Evolutionary conservation across 1,140 invertebrate genomes (phyloP).

Genomic region (Amyelois transitella): DNA sequence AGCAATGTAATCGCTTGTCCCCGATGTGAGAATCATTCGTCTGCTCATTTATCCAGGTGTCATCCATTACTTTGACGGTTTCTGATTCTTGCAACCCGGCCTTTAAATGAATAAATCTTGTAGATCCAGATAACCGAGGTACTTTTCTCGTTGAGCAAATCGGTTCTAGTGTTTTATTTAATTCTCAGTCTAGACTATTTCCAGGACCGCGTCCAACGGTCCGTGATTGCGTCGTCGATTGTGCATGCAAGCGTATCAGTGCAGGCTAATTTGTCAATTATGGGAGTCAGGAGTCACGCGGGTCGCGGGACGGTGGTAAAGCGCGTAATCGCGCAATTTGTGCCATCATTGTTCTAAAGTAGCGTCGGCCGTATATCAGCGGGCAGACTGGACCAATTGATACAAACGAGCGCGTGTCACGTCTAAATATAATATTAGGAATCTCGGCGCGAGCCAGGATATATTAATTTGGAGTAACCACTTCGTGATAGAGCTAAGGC

Average conservation of each 20-base stretch:
- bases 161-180: background rate
- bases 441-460: conserved; percentile 73
- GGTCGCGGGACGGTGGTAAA: conserved; percentile 41
- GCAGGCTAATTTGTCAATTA: conserved; percentile 42
- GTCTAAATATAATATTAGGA: conserved; percentile 75
- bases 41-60: conserved; percentile 32
- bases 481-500: conserved; percentile 45
- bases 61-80: conserved; percentile 1
- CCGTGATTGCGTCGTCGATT: conserved; percentile 23
- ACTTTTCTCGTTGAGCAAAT: background rate
- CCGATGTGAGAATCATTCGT: conserved; percentile 43
- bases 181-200: background rate
- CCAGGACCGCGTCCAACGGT: conserved; percentile 10
- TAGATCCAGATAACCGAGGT: background rate
- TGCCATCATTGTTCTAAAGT: conserved; percentile 72
- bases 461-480: conserved; percentile 70
- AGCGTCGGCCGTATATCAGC: conserved; percentile 68
- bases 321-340: conserved; percentile 67
- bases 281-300: conserved; percentile 26
- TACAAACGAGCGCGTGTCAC: conserved; percentile 73
- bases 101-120: background rate
- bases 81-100: background rate
- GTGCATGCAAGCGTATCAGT: conserved; percentile 34
- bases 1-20: conserved; percentile 44
- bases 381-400: conserved; percentile 70